Percentiles rank a stretch among this genome's conserved stretches.
These are phyloP conservation scores for Drosophila oshimai DNA, from an alignment of 1,140 invertebrate species.

Conservation along the genomic window DNA sequence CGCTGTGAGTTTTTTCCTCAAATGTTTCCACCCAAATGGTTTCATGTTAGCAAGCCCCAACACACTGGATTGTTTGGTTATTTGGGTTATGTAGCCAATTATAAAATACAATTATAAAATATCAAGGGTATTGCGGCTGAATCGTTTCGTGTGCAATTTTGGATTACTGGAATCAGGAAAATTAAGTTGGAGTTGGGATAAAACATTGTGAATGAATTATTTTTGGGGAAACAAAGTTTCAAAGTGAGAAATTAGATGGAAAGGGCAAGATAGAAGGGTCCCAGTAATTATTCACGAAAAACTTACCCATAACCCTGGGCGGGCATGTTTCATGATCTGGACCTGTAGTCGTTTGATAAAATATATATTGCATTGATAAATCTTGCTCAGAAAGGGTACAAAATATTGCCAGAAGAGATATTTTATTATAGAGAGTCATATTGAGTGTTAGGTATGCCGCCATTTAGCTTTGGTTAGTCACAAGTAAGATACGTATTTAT, in stretches of 20 bases:
- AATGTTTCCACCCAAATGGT: neutral
- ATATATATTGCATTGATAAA: constrained; percentile 62
- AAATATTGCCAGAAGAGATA: constrained; percentile 35
- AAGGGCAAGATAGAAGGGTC: neutral
- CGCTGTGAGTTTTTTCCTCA: neutral
- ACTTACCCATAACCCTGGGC: constrained; percentile 83
- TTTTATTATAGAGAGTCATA: constrained; percentile 26
- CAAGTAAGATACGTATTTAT: constrained; percentile 49
- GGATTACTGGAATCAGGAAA: constrained; percentile 61
- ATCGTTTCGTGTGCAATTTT: constrained; percentile 19
- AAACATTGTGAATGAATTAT: constrained; percentile 25
- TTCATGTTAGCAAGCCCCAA: constrained; percentile 7
- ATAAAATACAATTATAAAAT: constrained; percentile 43
- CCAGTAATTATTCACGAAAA: constrained; percentile 41
- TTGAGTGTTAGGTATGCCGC: constrained; percentile 39
- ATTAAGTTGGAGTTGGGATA: constrained; percentile 10
- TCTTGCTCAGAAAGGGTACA: constrained; percentile 30
- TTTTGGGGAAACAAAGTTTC: constrained; percentile 28
- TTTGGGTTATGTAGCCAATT: constrained; percentile 11
- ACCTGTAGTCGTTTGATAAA: constrained; percentile 82
- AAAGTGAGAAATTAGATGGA: neutral
- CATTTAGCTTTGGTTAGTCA: constrained; percentile 60
- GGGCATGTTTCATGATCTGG: constrained; percentile 83
- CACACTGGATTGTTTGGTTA: constrained; percentile 14
- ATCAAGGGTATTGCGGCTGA: constrained; percentile 18